These are phyloP conservation scores for Galleria mellonella DNA, from an alignment of 1,140 invertebrate species.

Conservation along the genomic window DNA sequence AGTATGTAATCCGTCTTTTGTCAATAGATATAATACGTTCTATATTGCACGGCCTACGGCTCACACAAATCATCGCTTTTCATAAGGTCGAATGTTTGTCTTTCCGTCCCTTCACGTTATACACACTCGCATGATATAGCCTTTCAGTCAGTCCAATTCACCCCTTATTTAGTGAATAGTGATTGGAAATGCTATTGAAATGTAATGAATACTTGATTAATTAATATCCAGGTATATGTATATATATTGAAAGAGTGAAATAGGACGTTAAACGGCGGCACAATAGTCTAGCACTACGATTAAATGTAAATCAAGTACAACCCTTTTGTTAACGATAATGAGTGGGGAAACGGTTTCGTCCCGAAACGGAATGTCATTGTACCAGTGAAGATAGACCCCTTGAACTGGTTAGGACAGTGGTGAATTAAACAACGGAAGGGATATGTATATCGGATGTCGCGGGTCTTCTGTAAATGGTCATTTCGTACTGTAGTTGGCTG, in stretches of 20 bases:
- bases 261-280: slow-evolving; percentile 5
- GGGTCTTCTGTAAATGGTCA: slow-evolving; percentile 21
- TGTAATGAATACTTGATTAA: slow-evolving; percentile 11
- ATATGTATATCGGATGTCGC: slow-evolving; percentile 12
- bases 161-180: slow-evolving; percentile 1
- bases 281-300: slow-evolving; percentile 21
- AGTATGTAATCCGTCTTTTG: slow-evolving; percentile 15
- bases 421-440: slow-evolving; percentile 7
- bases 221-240: slow-evolving; percentile 6
- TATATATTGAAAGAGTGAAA: slow-evolving; percentile 1
- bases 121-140: slow-evolving; percentile 8
- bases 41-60: slow-evolving; percentile 10
- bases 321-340: slow-evolving; percentile 40
- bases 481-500: slow-evolving; percentile 12
- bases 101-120: slow-evolving; percentile 9
- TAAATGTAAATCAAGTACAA: slow-evolving; percentile 38
- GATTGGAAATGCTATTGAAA: slow-evolving; percentile 5
- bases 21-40: slow-evolving; percentile 10
- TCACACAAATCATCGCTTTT: slow-evolving; percentile 16
- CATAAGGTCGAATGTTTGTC: slow-evolving; percentile 18
- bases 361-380: slow-evolving; percentile 25
- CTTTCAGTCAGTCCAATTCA: neutral
- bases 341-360: slow-evolving; percentile 25
- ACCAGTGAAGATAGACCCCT: slow-evolving; percentile 17
- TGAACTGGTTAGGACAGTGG: slow-evolving; percentile 1